phyloP scores from a whole-genome alignment of 1,140 invertebrate species.

The Polypedilum vanderplanki region DNA sequence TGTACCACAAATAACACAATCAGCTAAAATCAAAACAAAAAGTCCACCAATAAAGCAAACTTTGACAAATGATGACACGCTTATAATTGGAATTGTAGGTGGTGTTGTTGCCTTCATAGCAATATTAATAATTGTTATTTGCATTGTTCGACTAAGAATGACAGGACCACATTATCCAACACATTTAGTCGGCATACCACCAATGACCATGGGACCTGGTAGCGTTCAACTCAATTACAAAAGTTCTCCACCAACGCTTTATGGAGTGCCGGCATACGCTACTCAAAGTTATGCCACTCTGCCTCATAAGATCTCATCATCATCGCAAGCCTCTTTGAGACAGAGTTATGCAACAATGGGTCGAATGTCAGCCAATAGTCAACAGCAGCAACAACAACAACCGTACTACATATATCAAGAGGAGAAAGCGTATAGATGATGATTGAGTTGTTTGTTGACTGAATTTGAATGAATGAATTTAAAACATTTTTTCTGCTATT shows the following conservation, averaged over 20 bases:
- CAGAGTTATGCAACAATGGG: conserved; percentile 43
- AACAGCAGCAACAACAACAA: conserved; percentile 33
- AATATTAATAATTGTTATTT: conserved; percentile 79
- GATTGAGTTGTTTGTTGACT: neutral
- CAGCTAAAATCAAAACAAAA: conserved; percentile 50
- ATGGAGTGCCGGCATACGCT: conserved; percentile 47
- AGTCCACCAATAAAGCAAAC: conserved; percentile 50
- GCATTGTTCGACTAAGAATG: conserved; percentile 68
- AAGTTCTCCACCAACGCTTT: conserved; percentile 45
- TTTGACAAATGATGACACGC: conserved; percentile 76
- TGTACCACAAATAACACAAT: conserved; percentile 54
- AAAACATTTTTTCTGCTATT: no score
- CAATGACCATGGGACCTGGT: conserved; percentile 46
- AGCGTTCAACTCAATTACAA: conserved; percentile 48
- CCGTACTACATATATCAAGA: conserved; percentile 44
- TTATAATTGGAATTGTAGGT: conserved; percentile 86
- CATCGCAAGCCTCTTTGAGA: conserved; percentile 38
- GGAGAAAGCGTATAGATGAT: conserved; percentile 43
- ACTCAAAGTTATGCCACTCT: conserved; percentile 52
- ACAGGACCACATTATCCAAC: conserved; percentile 45
- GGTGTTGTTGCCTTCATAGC: conserved; percentile 85
- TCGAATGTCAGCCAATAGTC: conserved; percentile 42
- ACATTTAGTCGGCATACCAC: conserved; percentile 50
- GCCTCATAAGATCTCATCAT: conserved; percentile 50
- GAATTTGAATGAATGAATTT: no score